Evolutionary conservation across 2,113 vertebrate genomes (phyloP), one percentile per base, ranked within the genome.

Genomic region (Bagarius yarrelli): DNA sequence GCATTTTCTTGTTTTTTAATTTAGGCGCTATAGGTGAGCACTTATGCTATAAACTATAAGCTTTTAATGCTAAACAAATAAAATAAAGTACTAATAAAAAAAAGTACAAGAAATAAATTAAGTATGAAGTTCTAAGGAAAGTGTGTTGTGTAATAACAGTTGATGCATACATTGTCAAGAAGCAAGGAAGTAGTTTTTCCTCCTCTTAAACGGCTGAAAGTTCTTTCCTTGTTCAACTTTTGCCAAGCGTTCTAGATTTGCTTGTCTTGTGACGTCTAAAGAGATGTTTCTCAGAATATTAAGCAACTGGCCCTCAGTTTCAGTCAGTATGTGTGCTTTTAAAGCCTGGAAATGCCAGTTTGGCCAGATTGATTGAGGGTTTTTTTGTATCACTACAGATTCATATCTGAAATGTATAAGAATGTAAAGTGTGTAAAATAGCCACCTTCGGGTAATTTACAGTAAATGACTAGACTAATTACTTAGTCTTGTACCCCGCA

Each of bases 341-440:
- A 60, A 55, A 23, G 9, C 40, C 85, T 40, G 55, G n/a, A 64
- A 44, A 52, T 87, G 83, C 91, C 89, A 86, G 91, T 92, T 90
- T 75, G 85, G 59, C 86, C 73, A 80, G 88, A 83, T 88, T 70
- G 21, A 52, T 18, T 44, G 34, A 47, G 69, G n/a, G n/a, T n/a
- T 78, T 78, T 69, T n/a, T 60, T 32, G 81, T 56, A 70, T 40
- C 47, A 21, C 13, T 47, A 8, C 25, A 23, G 3, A 19, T 13
- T 5, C 40, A 21, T 70, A 30, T 8, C n/a, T 13, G 9, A 36
- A 11, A 57, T 30, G 1, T 50, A 14, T 5, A 60, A 23, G 19
- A 19, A 34, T 11, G 52, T 44, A 73, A 73, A 57, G 52, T 74
- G 19, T 56, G 53, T 47, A 13, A 66, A 40, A 11, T 44, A 9